Evolutionary conservation across 2,888 invertebrate genomes (phyloP).

Genomic region (Lymantria dispar): DNA sequence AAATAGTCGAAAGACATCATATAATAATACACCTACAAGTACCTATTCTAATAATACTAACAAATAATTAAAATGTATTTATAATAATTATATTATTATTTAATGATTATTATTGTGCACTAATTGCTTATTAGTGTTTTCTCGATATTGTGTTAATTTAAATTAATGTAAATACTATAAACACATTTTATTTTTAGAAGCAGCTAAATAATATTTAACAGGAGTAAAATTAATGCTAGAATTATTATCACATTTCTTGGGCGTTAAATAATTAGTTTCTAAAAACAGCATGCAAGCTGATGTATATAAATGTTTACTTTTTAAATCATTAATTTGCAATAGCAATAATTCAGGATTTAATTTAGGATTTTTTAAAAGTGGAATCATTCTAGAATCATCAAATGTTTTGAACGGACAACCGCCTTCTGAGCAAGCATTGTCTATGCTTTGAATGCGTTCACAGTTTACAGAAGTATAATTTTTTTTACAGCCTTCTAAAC

Average conservation of each 20-base stretch:
- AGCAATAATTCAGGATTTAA: constrained; percentile 36
- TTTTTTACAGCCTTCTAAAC: constrained; percentile 85
- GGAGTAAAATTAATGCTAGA: constrained; percentile 64
- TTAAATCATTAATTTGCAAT: constrained; percentile 55
- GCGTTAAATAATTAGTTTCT: constrained; percentile 27
- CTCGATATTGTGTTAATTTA: too few relatives aligned
- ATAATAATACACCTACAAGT: too few relatives aligned
- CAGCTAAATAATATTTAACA: constrained; percentile 57
- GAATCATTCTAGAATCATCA: constrained; percentile 64
- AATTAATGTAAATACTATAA: not conserved
- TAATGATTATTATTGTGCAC: too few relatives aligned
- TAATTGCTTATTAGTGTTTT: too few relatives aligned
- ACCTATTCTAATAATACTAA: too few relatives aligned
- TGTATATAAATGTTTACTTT: constrained; percentile 46
- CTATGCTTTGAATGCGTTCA: constrained; percentile 76
- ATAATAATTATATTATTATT: too few relatives aligned
- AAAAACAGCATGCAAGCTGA: constrained; percentile 54
- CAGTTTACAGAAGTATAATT: constrained; percentile 84
- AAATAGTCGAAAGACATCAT: too few relatives aligned
- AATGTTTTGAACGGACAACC: constrained; percentile 85
- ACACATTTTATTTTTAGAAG: constrained; percentile 21
- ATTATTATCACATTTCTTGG: constrained; percentile 45
- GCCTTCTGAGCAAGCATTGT: constrained; percentile 79
- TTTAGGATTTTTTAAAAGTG: constrained; percentile 47
- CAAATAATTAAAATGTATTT: too few relatives aligned